These are phyloP conservation scores for Bombyx mori DNA, from an alignment of 1,140 invertebrate genomes.

Conservation along the genomic window DNA sequence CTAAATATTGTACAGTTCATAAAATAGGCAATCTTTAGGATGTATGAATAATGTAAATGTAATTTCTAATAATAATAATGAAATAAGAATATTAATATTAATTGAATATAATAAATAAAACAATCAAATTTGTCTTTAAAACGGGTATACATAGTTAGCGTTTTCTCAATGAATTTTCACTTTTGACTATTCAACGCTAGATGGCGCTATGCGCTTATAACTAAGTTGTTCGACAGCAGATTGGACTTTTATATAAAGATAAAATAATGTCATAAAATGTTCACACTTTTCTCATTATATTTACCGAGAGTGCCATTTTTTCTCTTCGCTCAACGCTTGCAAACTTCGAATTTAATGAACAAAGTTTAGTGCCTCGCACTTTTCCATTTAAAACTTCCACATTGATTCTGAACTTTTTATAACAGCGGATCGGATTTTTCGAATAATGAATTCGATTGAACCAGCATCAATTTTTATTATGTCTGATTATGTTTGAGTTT, in stretches of 20 bases:
- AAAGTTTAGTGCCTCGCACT: constrained; percentile 38
- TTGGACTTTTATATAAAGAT: constrained; percentile 2
- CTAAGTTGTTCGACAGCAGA: background rate
- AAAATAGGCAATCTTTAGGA: no score
- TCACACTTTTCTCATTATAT: constrained; percentile 39
- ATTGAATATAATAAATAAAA: no score
- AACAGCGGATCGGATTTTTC: constrained; percentile 26
- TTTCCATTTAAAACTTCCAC: constrained; percentile 54
- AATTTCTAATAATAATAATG: no score
- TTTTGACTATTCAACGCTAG: constrained; percentile 44
- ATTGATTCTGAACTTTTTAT: constrained; percentile 33
- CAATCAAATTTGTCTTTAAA: no score
- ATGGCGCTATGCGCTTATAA: constrained; percentile 31
- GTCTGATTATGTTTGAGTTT: background rate
- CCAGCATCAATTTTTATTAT: background rate
- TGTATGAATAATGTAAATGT: no score
- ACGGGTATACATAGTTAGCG: no score
- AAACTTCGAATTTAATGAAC: constrained; percentile 50
- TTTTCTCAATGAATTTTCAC: background rate
- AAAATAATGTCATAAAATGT: constrained; percentile 15
- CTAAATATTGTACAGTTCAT: no score
- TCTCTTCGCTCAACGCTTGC: constrained; percentile 24
- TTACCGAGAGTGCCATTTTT: constrained; percentile 22
- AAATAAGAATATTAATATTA: no score
- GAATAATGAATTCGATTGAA: constrained; percentile 10